phyloP scores from a whole-genome alignment of 2,888 invertebrate species.

The Synergus umbraculus region DNA sequence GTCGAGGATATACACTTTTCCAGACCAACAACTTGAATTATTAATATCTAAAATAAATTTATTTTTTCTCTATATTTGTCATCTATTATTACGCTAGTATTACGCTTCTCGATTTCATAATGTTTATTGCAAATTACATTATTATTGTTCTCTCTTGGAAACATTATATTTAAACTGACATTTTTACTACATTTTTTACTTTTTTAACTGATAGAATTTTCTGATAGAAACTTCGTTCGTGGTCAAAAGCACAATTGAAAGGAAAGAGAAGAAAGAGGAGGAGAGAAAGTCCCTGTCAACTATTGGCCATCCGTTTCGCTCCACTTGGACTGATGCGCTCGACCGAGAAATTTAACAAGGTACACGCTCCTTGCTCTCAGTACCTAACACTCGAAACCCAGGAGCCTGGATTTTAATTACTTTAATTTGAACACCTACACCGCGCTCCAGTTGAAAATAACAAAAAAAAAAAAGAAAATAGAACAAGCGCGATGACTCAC shows the following conservation, averaged over 20 bases:
- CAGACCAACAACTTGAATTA: too few relatives aligned
- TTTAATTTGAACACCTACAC: slow-evolving; percentile 61
- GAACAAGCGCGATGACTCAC: neutral
- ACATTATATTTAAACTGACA: neutral
- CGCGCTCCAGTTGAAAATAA: neutral
- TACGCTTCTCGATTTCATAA: neutral
- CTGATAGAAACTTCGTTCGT: neutral
- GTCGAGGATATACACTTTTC: too few relatives aligned
- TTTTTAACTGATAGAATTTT: neutral
- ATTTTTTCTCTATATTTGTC: too few relatives aligned
- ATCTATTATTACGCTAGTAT: too few relatives aligned
- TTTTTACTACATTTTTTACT: neutral
- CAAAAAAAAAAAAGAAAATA: neutral
- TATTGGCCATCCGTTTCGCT: slow-evolving; percentile 66
- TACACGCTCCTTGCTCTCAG: slow-evolving; percentile 48
- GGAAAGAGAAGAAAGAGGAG: slow-evolving; percentile 25
- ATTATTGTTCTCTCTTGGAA: neutral
- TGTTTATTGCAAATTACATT: neutral
- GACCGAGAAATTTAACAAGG: slow-evolving; percentile 70
- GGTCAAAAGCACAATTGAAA: slow-evolving; percentile 25
- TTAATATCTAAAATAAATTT: too few relatives aligned
- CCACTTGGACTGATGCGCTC: slow-evolving; percentile 65
- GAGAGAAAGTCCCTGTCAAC: slow-evolving; percentile 57
- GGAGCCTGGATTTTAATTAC: slow-evolving; percentile 65
- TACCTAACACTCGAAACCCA: slow-evolving; percentile 16